Evolutionary conservation across 2,888 invertebrate genomes (phyloP).

Genomic region (Pocota personata): DNA sequence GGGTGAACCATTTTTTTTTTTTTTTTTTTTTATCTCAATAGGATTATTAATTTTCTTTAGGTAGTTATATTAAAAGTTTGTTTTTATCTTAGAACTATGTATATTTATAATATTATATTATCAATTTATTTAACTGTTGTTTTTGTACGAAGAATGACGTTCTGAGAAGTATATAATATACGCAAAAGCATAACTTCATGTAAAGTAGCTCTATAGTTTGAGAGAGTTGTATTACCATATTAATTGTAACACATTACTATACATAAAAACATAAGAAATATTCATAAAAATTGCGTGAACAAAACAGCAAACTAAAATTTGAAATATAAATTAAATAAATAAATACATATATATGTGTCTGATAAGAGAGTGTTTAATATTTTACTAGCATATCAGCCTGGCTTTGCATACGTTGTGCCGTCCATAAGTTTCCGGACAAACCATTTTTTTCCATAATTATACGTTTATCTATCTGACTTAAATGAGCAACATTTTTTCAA

Average conservation of each 20-base stretch:
- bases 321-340: constrained; percentile 5
- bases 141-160: constrained; percentile 35
- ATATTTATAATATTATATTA: constrained; percentile 8
- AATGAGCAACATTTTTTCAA: no score
- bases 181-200: constrained; percentile 30
- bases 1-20: background rate
- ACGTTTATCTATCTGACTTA: no score
- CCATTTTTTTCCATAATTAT: no score
- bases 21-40: constrained; percentile 2
- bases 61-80: background rate
- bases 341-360: constrained; percentile 15
- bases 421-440: no score
- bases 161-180: constrained; percentile 16
- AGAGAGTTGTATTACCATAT: constrained; percentile 15
- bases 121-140: background rate
- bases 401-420: no score
- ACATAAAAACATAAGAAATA: constrained; percentile 11
- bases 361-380: background rate
- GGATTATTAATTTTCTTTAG: background rate
- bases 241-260: constrained; percentile 18
- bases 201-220: constrained; percentile 18
- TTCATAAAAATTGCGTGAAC: constrained; percentile 12
- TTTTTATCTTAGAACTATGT: background rate
- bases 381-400: background rate
- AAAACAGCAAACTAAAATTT: constrained; percentile 22